Evolutionary conservation across 2,113 vertebrate genomes (phyloP).

Genomic region (Onychostruthus taczanowskii): DNA sequence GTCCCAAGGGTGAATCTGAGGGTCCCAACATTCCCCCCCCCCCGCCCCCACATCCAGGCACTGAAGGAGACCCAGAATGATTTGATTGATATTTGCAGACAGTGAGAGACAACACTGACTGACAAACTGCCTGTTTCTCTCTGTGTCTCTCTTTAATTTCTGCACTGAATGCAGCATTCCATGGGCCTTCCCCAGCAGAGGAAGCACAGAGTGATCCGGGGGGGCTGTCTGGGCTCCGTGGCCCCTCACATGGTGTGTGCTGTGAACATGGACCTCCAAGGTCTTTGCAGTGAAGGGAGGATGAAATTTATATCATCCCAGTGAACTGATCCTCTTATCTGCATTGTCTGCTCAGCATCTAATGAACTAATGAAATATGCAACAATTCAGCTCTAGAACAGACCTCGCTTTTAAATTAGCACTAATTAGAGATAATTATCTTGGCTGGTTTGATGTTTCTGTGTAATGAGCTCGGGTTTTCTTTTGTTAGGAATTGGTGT

Average conservation of each 20-base stretch:
- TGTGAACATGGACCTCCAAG: not conserved
- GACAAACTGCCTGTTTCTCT: not conserved
- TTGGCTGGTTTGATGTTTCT: conserved; percentile 64
- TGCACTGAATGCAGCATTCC: not conserved
- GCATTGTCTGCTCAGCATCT: conserved; percentile 51
- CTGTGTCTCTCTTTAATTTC: not conserved
- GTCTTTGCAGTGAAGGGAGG: not conserved
- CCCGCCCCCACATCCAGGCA: not conserved
- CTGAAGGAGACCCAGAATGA: not conserved
- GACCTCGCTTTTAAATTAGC: conserved; percentile 63
- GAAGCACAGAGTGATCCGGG: not conserved
- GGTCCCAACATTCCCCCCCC: not conserved
- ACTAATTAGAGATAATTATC: conserved; percentile 72
- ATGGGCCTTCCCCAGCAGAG: not conserved
- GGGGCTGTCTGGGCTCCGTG: not conserved
- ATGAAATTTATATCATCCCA: conserved; percentile 6
- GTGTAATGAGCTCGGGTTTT: conserved; percentile 45
- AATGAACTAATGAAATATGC: conserved; percentile 69
- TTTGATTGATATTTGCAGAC: not conserved
- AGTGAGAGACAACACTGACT: not conserved
- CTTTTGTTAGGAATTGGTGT: conserved; percentile 45
- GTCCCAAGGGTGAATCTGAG: not conserved
- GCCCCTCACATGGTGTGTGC: not conserved
- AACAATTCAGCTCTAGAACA: conserved; percentile 59
- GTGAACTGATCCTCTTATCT: conserved; percentile 45